Conservation (phyloP, 2,113 vertebrate species). For the Uria aalge region DNA sequence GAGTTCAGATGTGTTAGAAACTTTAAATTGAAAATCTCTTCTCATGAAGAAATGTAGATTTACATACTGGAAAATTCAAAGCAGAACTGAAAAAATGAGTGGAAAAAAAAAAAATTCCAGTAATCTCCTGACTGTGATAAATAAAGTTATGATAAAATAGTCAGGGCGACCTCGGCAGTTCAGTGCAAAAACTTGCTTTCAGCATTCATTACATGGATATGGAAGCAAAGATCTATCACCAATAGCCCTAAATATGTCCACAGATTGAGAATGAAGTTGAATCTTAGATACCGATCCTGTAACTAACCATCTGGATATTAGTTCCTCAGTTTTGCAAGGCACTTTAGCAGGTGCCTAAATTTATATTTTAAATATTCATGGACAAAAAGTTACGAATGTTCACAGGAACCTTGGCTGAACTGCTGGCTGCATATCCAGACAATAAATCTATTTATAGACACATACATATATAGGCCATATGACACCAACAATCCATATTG, state of each 20-base stretch:
- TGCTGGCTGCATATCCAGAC: constrained; percentile 12
- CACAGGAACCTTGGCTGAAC: neutral
- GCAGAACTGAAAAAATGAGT: neutral
- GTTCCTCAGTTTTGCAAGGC: neutral
- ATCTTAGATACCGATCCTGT: neutral
- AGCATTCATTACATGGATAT: neutral
- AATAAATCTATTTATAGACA: constrained; percentile 58
- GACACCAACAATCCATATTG: constrained; percentile 61
- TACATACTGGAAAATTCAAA: neutral
- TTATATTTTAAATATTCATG: neutral
- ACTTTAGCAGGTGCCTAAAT: constrained; percentile 4
- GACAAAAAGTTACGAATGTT: constrained; percentile 4
- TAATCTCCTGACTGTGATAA: neutral
- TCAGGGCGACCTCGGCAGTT: neutral
- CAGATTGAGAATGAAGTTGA: constrained; percentile 13
- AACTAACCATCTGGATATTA: constrained; percentile 34
- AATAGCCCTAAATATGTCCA: constrained; percentile 36
- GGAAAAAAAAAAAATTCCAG: neutral
- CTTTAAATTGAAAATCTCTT: neutral
- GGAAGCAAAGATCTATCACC: constrained; percentile 6
- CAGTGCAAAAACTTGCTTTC: constrained; percentile 6
- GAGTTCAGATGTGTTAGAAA: neutral
- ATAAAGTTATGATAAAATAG: constrained; percentile 30
- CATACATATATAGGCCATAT: constrained; percentile 48
- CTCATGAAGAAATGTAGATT: neutral